phyloP scores from a whole-genome alignment of 2,797 vertebrate species.

The Eupleurogrammus muticus region DNA sequence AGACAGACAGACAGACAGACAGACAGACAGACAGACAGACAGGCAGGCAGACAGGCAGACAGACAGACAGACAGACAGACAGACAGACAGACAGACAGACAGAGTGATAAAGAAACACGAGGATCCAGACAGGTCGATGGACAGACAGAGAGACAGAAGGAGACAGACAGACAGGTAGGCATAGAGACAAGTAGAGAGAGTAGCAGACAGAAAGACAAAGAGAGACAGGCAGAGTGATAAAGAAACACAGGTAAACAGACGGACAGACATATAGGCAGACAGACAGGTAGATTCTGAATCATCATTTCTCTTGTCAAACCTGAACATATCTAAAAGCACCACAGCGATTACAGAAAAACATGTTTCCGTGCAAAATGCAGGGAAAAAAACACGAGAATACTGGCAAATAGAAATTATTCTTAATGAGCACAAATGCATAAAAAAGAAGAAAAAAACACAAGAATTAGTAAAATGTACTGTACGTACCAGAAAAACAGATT shows the following conservation, averaged over 20 bases:
- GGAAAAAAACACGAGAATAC: background rate
- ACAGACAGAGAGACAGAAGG: background rate
- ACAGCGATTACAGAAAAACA: background rate
- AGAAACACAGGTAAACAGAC: background rate
- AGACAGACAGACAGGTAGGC: background rate
- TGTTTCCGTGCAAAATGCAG: background rate
- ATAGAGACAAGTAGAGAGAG: background rate
- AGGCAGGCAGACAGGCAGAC: background rate
- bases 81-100: background rate
- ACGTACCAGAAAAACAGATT: conserved; percentile 70
- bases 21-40: background rate
- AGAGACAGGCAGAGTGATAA: too few relatives aligned
- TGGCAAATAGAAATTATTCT: background rate
- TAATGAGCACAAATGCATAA: background rate
- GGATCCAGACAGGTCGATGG: too few relatives aligned
- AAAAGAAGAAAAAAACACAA: background rate
- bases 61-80: too few relatives aligned
- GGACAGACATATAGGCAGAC: too few relatives aligned
- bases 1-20: background rate
- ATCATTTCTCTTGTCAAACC: background rate
- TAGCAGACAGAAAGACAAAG: too few relatives aligned
- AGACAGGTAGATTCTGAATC: background rate
- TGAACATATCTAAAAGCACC: background rate
- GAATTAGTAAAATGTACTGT: background rate
- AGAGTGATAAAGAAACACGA: too few relatives aligned